Percentiles rank a stretch among this genome's conserved stretches.
Conservation (phyloP, 2,113 vertebrate species). For the Erythrocercus mccallii region DNA sequence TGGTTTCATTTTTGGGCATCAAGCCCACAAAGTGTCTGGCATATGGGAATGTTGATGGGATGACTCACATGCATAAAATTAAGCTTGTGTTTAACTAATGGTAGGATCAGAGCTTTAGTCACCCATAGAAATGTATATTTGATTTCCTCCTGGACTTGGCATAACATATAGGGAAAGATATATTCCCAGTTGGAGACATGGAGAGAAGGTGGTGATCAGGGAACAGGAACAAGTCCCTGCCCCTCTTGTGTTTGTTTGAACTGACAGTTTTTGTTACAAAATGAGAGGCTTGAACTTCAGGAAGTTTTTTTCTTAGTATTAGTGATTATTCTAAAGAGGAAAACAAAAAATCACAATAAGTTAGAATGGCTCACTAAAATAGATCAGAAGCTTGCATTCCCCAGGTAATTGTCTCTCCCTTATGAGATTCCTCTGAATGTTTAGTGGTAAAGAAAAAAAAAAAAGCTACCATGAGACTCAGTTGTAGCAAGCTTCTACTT, state of each 20-base stretch:
- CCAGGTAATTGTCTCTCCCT: background rate
- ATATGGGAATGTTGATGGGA: background rate
- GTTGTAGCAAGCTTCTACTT: background rate
- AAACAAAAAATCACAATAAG: background rate
- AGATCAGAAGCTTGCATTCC: background rate
- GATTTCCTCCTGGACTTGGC: background rate
- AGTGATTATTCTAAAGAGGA: background rate
- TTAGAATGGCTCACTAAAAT: background rate
- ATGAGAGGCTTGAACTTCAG: background rate
- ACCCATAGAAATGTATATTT: background rate
- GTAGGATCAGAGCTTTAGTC: constrained; percentile 4
- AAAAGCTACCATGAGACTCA: background rate
- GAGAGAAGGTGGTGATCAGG: background rate
- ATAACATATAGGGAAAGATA: background rate
- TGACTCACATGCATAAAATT: constrained; percentile 33
- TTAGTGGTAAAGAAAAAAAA: background rate
- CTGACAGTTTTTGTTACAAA: background rate
- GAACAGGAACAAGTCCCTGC: background rate
- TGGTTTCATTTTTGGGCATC: constrained; percentile 9
- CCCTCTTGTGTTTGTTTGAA: background rate
- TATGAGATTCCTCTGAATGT: background rate
- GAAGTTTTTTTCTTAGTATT: background rate
- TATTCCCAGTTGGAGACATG: background rate
- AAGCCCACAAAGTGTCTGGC: background rate
- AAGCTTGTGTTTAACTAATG: constrained; percentile 14